Evolutionary conservation across 2,888 invertebrate genomes (phyloP).

Genomic region (Ichneumoninae sp.): DNA sequence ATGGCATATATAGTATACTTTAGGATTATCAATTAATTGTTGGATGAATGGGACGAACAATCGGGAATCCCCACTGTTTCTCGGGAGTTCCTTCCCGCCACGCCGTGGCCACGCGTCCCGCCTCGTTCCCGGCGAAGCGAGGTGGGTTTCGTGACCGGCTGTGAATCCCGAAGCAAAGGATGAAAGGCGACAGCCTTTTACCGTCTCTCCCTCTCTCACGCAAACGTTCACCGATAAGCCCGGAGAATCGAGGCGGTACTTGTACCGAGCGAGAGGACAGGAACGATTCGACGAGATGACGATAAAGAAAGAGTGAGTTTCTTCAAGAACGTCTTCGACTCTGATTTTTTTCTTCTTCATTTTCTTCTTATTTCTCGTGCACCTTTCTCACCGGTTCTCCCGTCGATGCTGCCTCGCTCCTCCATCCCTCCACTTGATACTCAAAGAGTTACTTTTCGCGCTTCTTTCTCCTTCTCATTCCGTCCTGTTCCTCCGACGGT

Average conservation of each 20-base stretch:
- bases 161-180: slow-evolving; percentile 26
- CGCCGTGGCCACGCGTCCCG: slow-evolving; percentile 25
- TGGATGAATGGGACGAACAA: neutral
- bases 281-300: slow-evolving; percentile 57
- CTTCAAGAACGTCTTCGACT: slow-evolving; percentile 66
- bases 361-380: slow-evolving; percentile 67
- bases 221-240: slow-evolving; percentile 60
- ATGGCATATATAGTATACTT: neutral
- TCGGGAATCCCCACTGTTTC: neutral
- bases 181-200: slow-evolving; percentile 66
- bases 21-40: slow-evolving; percentile 1
- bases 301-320: slow-evolving; percentile 61
- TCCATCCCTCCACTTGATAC: slow-evolving; percentile 8
- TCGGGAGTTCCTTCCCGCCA: slow-evolving; percentile 8
- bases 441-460: slow-evolving; percentile 25
- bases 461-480: slow-evolving; percentile 50
- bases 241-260: slow-evolving; percentile 18
- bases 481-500: slow-evolving; percentile 57
- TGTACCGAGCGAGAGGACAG: slow-evolving; percentile 51
- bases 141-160: slow-evolving; percentile 30
- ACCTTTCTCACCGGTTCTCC: slow-evolving; percentile 71
- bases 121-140: slow-evolving; percentile 38
- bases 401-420: slow-evolving; percentile 39
- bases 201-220: slow-evolving; percentile 71
- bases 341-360: slow-evolving; percentile 62